Conservation (phyloP, 2,797 vertebrate genomes). For the Spondyliosoma cantharus region DNA sequence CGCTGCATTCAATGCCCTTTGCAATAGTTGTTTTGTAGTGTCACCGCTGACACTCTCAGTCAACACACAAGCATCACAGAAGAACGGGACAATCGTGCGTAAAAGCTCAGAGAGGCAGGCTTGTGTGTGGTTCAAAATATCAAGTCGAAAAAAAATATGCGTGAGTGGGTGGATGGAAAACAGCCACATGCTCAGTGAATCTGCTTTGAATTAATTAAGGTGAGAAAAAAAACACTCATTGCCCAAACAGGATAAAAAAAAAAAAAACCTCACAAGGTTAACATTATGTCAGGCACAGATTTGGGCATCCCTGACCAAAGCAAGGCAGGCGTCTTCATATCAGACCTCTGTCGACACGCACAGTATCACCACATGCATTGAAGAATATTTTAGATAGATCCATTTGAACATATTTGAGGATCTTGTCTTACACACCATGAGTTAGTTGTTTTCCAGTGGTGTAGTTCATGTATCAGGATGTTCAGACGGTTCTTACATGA, state of each 20-base stretch:
- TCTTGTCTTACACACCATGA: slow-evolving; percentile 38
- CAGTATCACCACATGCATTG: slow-evolving; percentile 17
- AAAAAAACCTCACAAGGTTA: neutral
- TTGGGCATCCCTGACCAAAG: slow-evolving; percentile 11
- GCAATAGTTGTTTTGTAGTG: neutral
- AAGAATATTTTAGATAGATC: slow-evolving; percentile 25
- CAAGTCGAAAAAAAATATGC: neutral
- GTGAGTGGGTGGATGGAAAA: slow-evolving; percentile 9
- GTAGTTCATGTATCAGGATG: slow-evolving; percentile 21
- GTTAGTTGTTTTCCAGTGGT: slow-evolving; percentile 32
- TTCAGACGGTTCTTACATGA: neutral
- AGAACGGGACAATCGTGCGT: neutral
- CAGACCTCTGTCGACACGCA: slow-evolving; percentile 26
- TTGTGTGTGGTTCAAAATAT: slow-evolving; percentile 1
- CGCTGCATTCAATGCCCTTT: slow-evolving; percentile 19
- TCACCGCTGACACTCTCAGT: slow-evolving; percentile 16
- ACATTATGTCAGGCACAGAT: slow-evolving; percentile 16
- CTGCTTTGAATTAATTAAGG: neutral
- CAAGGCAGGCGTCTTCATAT: neutral
- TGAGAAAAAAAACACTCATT: neutral
- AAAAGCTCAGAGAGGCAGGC: neutral
- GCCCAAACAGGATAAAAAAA: neutral
- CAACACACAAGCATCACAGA: slow-evolving; percentile 12
- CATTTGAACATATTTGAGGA: slow-evolving; percentile 44
- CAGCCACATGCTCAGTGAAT: neutral